Percentiles rank a stretch among this genome's conserved stretches.
Evolutionary conservation across 2,113 vertebrate species (phyloP).

Genomic region (Dicentrarchus labrax): DNA sequence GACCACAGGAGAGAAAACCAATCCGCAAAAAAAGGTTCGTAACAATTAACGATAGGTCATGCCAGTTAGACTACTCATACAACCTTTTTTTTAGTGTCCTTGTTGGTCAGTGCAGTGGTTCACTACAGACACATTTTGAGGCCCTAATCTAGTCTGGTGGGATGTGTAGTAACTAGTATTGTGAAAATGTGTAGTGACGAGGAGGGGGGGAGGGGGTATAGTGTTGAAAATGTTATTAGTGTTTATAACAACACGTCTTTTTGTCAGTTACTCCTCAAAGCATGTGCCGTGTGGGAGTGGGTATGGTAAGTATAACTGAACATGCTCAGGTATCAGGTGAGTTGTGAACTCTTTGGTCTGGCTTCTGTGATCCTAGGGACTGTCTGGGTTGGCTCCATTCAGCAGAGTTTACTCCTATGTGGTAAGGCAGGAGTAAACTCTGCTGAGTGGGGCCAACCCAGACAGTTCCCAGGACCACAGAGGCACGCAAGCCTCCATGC

Average conservation of each 20-base stretch:
- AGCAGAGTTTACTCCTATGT: too few relatives aligned
- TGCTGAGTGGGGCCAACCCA: too few relatives aligned
- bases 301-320: too few relatives aligned
- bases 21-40: background rate
- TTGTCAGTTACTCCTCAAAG: conserved; percentile 55
- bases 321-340: too few relatives aligned
- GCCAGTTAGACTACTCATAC: background rate
- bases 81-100: conserved; percentile 37
- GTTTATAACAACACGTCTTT: conserved; percentile 54
- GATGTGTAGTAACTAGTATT: conserved; percentile 24
- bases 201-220: conserved; percentile 1
- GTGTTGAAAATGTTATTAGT: conserved; percentile 67
- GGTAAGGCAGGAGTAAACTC: too few relatives aligned
- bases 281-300: conserved; percentile 47
- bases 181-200: conserved; percentile 22
- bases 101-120: conserved; percentile 28
- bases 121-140: conserved; percentile 19
- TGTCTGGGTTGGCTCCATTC: too few relatives aligned
- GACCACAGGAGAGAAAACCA: conserved; percentile 1
- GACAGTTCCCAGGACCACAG: too few relatives aligned
- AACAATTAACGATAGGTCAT: background rate
- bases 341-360: too few relatives aligned
- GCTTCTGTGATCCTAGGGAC: too few relatives aligned
- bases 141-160: conserved; percentile 56
- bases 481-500: too few relatives aligned